These are phyloP conservation scores for Agapornis roseicollis DNA, from an alignment of 2,113 vertebrate species.

Conservation along the genomic window DNA sequence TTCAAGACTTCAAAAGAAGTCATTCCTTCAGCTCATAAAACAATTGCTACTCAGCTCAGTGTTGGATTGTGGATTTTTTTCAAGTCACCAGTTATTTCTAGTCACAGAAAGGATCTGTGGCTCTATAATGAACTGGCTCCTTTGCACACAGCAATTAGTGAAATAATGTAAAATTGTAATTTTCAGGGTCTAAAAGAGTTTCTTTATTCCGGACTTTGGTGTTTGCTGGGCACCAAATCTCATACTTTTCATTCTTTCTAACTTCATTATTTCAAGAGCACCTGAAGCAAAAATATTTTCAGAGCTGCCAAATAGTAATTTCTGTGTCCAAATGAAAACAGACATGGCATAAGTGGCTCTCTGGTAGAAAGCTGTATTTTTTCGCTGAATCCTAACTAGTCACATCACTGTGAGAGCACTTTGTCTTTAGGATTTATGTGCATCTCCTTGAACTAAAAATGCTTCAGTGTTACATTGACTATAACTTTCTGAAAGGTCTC, in stretches of 20 bases:
- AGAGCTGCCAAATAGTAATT: not conserved
- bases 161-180: not conserved
- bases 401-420: not conserved
- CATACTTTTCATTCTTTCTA: not conserved
- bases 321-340: not conserved
- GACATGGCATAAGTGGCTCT: not conserved
- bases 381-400: not conserved
- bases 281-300: not conserved
- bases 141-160: not conserved
- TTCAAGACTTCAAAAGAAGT: not conserved
- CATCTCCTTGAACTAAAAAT: not conserved
- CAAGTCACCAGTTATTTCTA: not conserved
- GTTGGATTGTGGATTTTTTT: not conserved
- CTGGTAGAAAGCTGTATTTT: not conserved
- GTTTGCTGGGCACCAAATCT: not conserved
- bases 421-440: not conserved
- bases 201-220: not conserved
- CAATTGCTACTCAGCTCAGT: not conserved
- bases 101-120: not conserved
- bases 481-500: not conserved
- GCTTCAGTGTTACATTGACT: not conserved
- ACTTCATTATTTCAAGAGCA: not conserved
- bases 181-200: not conserved
- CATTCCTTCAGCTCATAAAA: not conserved
- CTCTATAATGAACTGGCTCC: not conserved